Base-by-base conservation (phyloP, 2,797 vertebrate genomes). In the Serranus cabrilla region DNA sequence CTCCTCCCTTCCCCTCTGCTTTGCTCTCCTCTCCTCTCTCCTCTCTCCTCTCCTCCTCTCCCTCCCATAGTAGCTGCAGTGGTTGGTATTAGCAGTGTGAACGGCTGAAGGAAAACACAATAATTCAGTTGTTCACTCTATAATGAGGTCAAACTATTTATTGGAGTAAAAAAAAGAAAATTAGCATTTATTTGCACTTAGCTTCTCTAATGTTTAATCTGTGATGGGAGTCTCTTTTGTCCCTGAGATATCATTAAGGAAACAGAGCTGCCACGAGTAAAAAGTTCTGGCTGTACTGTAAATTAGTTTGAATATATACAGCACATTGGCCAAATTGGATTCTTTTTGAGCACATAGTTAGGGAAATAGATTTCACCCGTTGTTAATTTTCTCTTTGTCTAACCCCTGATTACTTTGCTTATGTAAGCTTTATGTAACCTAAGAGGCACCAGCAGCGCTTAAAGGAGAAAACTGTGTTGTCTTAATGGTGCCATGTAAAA, bases 351-450 rank as follows among this genome's bases (percentile, higher is more conserved):
- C 42, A 60, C 61, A 54, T 61, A 73, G 51, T 72, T 40, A 47
- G 43, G 65, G 37, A 88, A 90, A 87, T 82, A 75, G 52, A 86
- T 86, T 87, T 80, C 71, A 78, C 57, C 76, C 81, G 42, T 77
- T 88, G 76, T 86, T 83, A 61, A 87, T 83, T 83, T 82, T 86
- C 59, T 85, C 74, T 84, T 88, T 85, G 61, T 87, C 62, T 70
- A 69, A 80, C n/a, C 61, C 20, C 72, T 78, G 72, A 80, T 85
- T 87, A 23, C 60, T 80, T 82, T 81, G 71, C 75, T 85, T 82
- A 70, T 62, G 76, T 74, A 62, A 78, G 59, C 71, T 74, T 66
- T 70, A 64, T 77, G 78, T 76, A 84, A 71, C 74, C 60, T 60
- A 71, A 78, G 79, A 82, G 71, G 76, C 78, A 69, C 63, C 76